Evolutionary conservation across 2,113 vertebrate species (phyloP), one percentile per base, ranked within the genome.

Genomic region (Chiloscyllium plagiosum): DNA sequence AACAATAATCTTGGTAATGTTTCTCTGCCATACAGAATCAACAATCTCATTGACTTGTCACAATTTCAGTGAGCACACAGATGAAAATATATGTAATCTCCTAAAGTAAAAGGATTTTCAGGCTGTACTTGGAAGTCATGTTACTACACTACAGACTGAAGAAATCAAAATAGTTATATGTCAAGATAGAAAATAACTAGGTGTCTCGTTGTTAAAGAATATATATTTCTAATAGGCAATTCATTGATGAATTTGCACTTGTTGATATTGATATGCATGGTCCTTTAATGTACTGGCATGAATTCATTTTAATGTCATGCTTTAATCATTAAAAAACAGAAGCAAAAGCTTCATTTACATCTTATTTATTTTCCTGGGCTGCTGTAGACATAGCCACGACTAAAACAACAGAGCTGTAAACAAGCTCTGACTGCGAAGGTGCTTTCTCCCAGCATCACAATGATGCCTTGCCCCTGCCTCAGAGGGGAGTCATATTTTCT

Each of bases 211-310:
- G 89, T 66, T 92, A 66, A 20, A 78, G 33, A 13, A n/a, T 65
- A 37, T 92, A 90, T n/a, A 90, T 29, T 61, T 90, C 87, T 90
- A 56, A 65, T 29, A 33, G 56, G 12, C 52, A 65, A 15, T n/a
- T 93, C 56, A 93, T 93, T 93, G 89, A 66, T 93, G 61, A 93
- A 93, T 66, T 92, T 92, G 33, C 56, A 92, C 8, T 90, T 66
- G 33, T 65, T 66, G 61, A 37, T 20, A 93, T 66, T 66, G 29
- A 93, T 66, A 66, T 66, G 33, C 17, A 17, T 93, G 61, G 33
- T n/a, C 2, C 61, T 90, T 90, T 33, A 37, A 93, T 61, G 22
- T 33, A 37, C 29, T 37, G 7, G 37, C 42, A 66, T 93, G 89
- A 93, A 93, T 93, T 66, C 61, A 93, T 61, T 65, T 37, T 93